Conservation (phyloP, 2,888 invertebrate species). For the Ellobium chinense region DNA sequence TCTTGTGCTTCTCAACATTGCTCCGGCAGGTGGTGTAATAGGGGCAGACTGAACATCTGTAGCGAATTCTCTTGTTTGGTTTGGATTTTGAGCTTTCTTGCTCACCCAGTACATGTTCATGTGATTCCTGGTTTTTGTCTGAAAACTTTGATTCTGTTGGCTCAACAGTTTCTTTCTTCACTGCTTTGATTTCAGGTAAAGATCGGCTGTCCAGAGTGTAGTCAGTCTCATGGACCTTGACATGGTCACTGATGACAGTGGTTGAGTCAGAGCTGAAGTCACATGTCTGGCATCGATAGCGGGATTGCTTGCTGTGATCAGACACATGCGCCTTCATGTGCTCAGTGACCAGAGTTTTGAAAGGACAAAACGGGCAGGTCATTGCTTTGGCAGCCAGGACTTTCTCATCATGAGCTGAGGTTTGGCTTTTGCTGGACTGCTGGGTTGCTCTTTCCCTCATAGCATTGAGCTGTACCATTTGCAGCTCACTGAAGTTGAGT, state of each 20-base stretch:
- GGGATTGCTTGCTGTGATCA: constrained; percentile 57
- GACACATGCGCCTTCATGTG: constrained; percentile 34
- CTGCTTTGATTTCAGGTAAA: neutral
- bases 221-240: constrained; percentile 48
- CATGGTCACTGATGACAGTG: constrained; percentile 46
- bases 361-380: constrained; percentile 54
- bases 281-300: constrained; percentile 65
- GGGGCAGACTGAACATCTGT: constrained; percentile 65
- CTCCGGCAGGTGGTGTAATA: constrained; percentile 63
- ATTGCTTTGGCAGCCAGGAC: constrained; percentile 8
- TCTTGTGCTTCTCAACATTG: constrained; percentile 66
- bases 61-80: constrained; percentile 55
- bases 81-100: constrained; percentile 31
- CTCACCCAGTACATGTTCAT: neutral
- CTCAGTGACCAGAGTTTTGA: constrained; percentile 35
- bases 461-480: constrained; percentile 41
- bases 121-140: neutral
- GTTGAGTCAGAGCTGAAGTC: constrained; percentile 56
- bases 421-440: constrained; percentile 27
- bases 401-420: constrained; percentile 21
- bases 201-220: constrained; percentile 1
- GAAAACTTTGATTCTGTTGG: neutral
- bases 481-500: constrained; percentile 38
- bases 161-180: constrained; percentile 11
- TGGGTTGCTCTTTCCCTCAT: constrained; percentile 9